Conservation (phyloP, 2,113 vertebrate species). For the Silurus asotus region DNA sequence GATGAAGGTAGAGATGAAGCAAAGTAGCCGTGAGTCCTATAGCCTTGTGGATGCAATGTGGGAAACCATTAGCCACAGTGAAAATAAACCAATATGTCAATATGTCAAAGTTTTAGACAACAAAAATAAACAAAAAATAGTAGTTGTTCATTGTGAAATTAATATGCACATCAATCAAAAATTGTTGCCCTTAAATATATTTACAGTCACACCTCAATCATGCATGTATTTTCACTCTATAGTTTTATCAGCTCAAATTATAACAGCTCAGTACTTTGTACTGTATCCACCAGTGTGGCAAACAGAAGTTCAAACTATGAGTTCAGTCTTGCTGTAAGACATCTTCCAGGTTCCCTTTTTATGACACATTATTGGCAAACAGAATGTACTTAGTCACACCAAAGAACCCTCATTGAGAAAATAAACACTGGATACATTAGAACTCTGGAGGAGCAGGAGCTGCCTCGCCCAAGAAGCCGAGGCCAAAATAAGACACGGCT, state of each 20-base stretch:
- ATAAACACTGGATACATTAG: constrained; percentile 25
- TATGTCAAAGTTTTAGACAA: not conserved
- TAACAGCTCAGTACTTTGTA: not conserved
- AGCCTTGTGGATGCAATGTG: not conserved
- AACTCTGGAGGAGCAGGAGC: constrained; percentile 1
- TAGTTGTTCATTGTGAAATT: not conserved
- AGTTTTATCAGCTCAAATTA: not conserved
- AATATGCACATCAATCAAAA: not conserved
- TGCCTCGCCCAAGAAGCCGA: constrained; percentile 1
- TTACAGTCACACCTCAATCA: not conserved
- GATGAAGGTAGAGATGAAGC: not conserved
- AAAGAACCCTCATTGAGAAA: not conserved
- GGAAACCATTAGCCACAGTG: not conserved
- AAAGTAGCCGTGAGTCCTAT: not conserved
- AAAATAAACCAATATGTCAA: not conserved
- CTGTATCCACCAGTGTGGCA: not conserved
- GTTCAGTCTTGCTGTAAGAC: constrained; percentile 6
- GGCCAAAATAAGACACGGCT: constrained; percentile 39
- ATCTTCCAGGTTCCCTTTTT: not conserved
- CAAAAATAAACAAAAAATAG: not conserved
- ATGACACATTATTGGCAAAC: not conserved
- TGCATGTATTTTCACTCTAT: not conserved
- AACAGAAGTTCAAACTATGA: not conserved
- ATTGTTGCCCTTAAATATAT: not conserved
- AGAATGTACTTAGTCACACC: not conserved